Conservation (phyloP, 2,888 invertebrate genomes). For the Clusia tigrina region DNA sequence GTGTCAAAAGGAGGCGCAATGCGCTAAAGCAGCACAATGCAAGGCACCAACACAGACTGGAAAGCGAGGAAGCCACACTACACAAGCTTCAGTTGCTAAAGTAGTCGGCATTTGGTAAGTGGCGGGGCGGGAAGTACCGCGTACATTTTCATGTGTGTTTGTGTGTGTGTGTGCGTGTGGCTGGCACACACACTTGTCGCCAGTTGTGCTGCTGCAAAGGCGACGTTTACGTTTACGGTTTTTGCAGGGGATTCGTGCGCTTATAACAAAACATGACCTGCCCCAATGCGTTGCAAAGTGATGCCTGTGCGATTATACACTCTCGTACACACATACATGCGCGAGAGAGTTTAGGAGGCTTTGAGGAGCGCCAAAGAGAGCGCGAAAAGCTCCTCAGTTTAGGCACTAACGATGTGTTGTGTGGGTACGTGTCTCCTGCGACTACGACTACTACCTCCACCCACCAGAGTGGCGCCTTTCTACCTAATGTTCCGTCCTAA, state of each 20-base stretch:
- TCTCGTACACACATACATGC: constrained; percentile 13
- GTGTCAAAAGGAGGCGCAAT: neutral
- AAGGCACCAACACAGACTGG: neutral
- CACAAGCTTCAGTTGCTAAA: neutral
- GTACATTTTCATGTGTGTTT: too few species aligned
- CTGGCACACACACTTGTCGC: neutral
- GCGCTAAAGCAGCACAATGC: neutral
- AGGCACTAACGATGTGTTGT: too few species aligned
- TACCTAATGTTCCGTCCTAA: too few species aligned
- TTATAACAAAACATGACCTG: constrained; percentile 21
- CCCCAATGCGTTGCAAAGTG: constrained; percentile 19
- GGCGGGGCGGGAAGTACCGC: too few species aligned
- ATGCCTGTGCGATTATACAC: neutral
- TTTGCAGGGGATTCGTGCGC: neutral
- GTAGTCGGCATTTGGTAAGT: neutral
- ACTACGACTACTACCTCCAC: too few species aligned
- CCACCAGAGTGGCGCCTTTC: too few species aligned
- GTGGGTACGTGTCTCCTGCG: too few species aligned
- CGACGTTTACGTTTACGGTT: neutral
- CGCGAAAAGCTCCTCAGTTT: too few species aligned
- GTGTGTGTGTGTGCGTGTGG: neutral
- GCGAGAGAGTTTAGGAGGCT: neutral
- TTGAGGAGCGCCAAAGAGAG: constrained; percentile 5
- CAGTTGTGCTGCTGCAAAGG: too few species aligned
- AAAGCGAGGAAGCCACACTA: neutral